Conservation (phyloP, 2,113 vertebrate species). For the Otocyon megalotis region DNA sequence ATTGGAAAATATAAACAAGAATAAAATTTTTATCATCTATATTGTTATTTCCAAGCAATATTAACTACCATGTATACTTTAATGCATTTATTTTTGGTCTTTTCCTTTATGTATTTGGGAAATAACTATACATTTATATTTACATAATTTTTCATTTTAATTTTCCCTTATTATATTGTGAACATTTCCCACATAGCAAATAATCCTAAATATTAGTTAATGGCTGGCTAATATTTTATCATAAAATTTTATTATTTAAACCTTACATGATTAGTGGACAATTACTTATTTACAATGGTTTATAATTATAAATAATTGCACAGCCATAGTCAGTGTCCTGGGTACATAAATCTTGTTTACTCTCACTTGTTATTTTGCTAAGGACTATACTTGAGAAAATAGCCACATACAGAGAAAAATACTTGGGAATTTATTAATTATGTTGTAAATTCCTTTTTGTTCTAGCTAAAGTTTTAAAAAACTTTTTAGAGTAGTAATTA, state of each 20-base stretch:
- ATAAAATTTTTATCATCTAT: not conserved
- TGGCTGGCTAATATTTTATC: not conserved
- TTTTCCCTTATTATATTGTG: not conserved
- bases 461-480: not conserved
- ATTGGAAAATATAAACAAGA: conserved; percentile 27
- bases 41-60: not conserved
- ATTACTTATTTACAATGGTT: conserved; percentile 22
- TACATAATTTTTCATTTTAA: not conserved
- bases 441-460: not conserved
- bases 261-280: not conserved
- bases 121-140: not conserved
- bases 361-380: conserved; percentile 52
- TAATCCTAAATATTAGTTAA: not conserved
- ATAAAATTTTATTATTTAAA: conserved; percentile 53
- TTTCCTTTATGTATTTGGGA: not conserved
- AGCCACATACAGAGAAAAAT: not conserved
- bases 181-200: conserved; percentile 5
- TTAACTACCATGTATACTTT: not conserved
- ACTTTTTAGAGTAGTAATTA: not conserved
- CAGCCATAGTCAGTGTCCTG: not conserved
- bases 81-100: not conserved
- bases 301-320: conserved; percentile 41
- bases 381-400: conserved; percentile 10
- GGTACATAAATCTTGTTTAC: not conserved
- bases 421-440: conserved; percentile 16